Evolutionary conservation across 2,888 invertebrate genomes (phyloP), one percentile per base, ranked within the genome.

Genomic region (Drosophila helvetica): DNA sequence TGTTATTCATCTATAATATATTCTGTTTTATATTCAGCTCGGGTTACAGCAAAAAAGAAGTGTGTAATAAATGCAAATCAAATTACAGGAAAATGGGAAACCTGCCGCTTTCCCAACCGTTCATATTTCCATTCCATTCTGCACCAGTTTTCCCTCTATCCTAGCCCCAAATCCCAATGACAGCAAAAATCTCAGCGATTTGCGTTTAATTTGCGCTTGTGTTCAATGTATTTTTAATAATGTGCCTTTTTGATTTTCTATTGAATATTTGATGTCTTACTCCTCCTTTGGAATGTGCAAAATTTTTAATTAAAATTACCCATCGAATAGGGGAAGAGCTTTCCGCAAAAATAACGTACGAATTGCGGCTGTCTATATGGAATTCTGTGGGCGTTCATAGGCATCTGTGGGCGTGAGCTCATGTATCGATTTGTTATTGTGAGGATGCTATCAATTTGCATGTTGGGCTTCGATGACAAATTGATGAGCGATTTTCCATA

Each of bases 221-320:
- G 19, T 55, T 63, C 53, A 18, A 30, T 52, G 51, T 8, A 68
- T 70, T 78, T 58, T 57, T 67, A 52, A 60, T 59, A 66, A 53
- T 46, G 22, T n/a, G 30, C 19, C 47, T 43, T 68, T 63, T 48
- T 46, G 52, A 47, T 59, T 58, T 50, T 6, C 5, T 42, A 42
- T 38, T 27, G 22, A 27, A 43, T 17, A 18, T 43, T 27, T 38
- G 25, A 1, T 27, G n/a, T n/a, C 0, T 27, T 25, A 18, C 27
- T 4, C n/a, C 43, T 33, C 8, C 15, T 19, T 25, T 42, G 25
- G n/a, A 22, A 46, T 19, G 42, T 15, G 15, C 15, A 43, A 19
- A 53, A 27, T 27, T 68, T 52, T 59, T 54, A 74, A 79, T 79
- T 72, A 72, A 75, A 72, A 72, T 72, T 58, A 45, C 62, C 69